Evolutionary conservation across 2,113 vertebrate genomes (phyloP).

Genomic region (Rhinoderma darwinii): DNA sequence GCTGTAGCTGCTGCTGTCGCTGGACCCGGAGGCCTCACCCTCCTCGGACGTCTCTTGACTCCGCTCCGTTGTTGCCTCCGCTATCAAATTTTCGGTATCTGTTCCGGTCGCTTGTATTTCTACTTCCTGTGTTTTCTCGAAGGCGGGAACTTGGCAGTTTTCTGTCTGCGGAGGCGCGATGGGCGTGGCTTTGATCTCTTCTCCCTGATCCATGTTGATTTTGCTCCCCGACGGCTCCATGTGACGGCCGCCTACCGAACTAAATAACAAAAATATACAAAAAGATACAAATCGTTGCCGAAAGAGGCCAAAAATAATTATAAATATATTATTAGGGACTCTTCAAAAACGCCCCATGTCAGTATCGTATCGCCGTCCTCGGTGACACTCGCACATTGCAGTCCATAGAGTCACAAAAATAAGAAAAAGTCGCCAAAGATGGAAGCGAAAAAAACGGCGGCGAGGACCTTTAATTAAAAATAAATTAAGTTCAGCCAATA

Average conservation of each 20-base stretch:
- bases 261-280: conserved; percentile 3
- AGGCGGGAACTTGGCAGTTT: neutral
- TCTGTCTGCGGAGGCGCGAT: neutral
- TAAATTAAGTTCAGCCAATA: neutral
- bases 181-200: neutral
- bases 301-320: neutral
- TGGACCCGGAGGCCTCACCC: neutral
- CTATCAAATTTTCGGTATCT: neutral
- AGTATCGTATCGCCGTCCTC: neutral
- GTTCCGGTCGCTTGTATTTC: fast-evolving
- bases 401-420: neutral
- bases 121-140: neutral
- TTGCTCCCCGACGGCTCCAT: conserved; percentile 46
- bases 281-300: neutral
- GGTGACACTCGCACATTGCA: neutral
- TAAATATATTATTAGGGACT: neutral
- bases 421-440: neutral
- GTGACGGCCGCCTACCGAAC: too few relatives aligned
- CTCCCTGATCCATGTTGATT: neutral
- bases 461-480: neutral
- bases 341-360: conserved; percentile 6
- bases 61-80: neutral
- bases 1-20: neutral
- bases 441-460: neutral
- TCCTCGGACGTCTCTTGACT: neutral